phyloP scores from a whole-genome alignment of 2,888 invertebrate species.

The Blastobasis lacticolella region DNA sequence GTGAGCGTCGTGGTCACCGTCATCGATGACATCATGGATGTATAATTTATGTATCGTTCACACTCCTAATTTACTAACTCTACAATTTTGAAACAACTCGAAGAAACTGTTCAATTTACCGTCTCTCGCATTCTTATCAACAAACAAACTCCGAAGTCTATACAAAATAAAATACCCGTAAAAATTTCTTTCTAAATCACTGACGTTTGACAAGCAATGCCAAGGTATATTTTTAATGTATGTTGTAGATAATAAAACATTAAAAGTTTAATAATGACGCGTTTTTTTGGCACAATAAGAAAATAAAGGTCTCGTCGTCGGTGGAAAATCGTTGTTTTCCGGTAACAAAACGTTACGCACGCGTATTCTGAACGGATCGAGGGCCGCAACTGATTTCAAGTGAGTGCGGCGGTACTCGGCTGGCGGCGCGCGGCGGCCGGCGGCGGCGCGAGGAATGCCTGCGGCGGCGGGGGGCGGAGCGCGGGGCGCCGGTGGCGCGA shows the following conservation, averaged over 20 bases:
- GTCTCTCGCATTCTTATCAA: slow-evolving; percentile 17
- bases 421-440: slow-evolving; percentile 15
- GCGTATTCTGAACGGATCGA: slow-evolving; percentile 27
- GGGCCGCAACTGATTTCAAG: slow-evolving; percentile 28
- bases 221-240: slow-evolving; percentile 5
- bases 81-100: not conserved
- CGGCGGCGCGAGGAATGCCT: slow-evolving; percentile 38
- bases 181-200: not conserved
- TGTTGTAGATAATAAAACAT: too few species aligned
- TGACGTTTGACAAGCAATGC: slow-evolving; percentile 4
- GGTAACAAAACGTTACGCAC: slow-evolving; percentile 14
- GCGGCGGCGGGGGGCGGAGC: slow-evolving; percentile 34
- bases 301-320: too few species aligned
- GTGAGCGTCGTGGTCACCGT: slow-evolving; percentile 59
- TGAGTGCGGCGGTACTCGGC: not conserved
- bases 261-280: too few species aligned
- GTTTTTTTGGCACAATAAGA: too few species aligned
- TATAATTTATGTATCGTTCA: not conserved
- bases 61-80: slow-evolving; percentile 9
- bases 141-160: not conserved
- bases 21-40: slow-evolving; percentile 40
- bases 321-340: slow-evolving; percentile 4
- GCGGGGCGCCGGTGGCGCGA: slow-evolving; percentile 49
- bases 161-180: not conserved
- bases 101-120: slow-evolving; percentile 1